A percentile compares a stretch with the other conserved stretches of the same genome.
phyloP scores from a whole-genome alignment of 2,113 vertebrate genomes.

The Sprattus sprattus region DNA sequence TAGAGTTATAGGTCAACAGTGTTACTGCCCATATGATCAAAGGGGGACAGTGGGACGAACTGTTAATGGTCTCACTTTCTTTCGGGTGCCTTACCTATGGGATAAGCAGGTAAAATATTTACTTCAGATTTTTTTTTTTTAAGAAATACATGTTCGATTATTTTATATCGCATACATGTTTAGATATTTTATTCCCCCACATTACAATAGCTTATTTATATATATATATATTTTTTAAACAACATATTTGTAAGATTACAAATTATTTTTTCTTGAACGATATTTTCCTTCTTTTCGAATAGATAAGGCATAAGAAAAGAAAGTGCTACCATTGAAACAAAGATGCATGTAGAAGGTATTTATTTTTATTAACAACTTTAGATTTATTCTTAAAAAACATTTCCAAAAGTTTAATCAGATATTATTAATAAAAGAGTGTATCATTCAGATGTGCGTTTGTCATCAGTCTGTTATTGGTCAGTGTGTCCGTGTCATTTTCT shows the following conservation, averaged over 20 bases:
- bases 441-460: conserved; percentile 10
- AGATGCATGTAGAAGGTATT: conserved; percentile 23
- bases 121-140: conserved; percentile 2
- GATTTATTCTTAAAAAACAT: conserved; percentile 18
- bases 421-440: conserved; percentile 23
- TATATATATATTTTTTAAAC: not conserved
- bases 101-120: conserved; percentile 9
- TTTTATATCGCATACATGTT: not conserved
- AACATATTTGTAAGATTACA: conserved; percentile 17
- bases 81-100: conserved; percentile 38
- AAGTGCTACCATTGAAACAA: conserved; percentile 28
- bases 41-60: not conserved
- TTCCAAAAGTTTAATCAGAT: conserved; percentile 10
- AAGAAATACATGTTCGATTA: not conserved
- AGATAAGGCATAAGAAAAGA: conserved; percentile 14
- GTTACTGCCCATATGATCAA: not conserved
- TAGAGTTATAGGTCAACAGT: conserved; percentile 1
- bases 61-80: conserved; percentile 28
- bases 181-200: not conserved
- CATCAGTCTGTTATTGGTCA: not conserved
- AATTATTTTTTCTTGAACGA: not conserved
- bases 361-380: conserved; percentile 33
- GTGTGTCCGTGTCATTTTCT: not conserved
- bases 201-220: conserved; percentile 10
- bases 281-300: conserved; percentile 17